phyloP scores from a whole-genome alignment of 2,888 invertebrate species.

The Sericinus montela region DNA sequence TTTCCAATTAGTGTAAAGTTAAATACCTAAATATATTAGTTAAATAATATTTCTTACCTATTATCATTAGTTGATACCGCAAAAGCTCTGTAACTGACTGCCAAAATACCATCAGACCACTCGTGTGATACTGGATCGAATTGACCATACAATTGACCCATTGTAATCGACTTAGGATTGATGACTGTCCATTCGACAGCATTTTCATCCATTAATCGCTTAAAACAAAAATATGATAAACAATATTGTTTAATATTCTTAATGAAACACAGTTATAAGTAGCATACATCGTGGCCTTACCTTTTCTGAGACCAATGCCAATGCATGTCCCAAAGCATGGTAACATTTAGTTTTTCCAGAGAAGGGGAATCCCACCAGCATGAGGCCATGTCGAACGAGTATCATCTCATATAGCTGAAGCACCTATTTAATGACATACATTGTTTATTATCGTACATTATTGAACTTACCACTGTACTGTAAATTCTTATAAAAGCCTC shows the following conservation, averaged over 20 bases:
- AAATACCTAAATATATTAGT: no score
- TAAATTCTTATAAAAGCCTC: no score
- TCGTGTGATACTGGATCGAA: slow-evolving; percentile 97
- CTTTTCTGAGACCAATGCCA: slow-evolving; percentile 87
- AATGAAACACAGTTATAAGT: no score
- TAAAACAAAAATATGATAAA: slow-evolving; percentile 4
- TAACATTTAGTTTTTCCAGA: slow-evolving; percentile 95
- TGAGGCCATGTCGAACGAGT: slow-evolving; percentile 94
- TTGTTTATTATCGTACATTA: no score
- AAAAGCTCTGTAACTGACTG: slow-evolving; percentile 89
- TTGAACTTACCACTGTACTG: no score
- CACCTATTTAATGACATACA: background rate
- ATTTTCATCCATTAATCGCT: slow-evolving; percentile 87
- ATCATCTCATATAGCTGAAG: slow-evolving; percentile 96
- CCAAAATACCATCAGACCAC: slow-evolving; percentile 94
- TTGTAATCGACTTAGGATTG: slow-evolving; percentile 96
- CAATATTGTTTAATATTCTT: no score
- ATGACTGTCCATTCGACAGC: slow-evolving; percentile 88
- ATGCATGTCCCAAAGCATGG: slow-evolving; percentile 87
- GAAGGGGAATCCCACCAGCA: slow-evolving; percentile 95
- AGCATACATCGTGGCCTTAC: slow-evolving; percentile 40
- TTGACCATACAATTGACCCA: slow-evolving; percentile 97
- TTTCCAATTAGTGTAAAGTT: no score
- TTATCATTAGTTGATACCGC: slow-evolving; percentile 86
- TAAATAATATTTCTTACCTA: slow-evolving; percentile 76